phyloP scores from a whole-genome alignment of 2,888 invertebrate genomes.

The Ceraclea dissimilis region DNA sequence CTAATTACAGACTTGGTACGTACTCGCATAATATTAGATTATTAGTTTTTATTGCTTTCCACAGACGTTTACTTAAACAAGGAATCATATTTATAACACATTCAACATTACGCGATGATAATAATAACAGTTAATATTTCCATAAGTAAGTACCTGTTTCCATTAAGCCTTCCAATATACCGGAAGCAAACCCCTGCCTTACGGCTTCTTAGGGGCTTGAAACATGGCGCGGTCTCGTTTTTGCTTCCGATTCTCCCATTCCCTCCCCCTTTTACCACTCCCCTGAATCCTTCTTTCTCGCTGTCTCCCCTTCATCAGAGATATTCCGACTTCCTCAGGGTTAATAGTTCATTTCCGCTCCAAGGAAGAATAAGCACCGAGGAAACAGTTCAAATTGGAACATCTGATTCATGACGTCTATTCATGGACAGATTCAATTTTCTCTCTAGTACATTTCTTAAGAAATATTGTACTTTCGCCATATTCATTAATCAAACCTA shows the following conservation, averaged over 20 bases:
- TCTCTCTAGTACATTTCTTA: neutral
- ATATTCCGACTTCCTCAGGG: neutral
- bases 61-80: neutral
- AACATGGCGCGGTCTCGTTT: constrained; percentile 8
- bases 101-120: neutral
- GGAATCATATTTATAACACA: neutral
- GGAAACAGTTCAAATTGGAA: constrained; percentile 4
- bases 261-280: neutral
- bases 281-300: neutral
- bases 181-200: constrained; percentile 4
- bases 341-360: constrained; percentile 9
- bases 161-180: constrained; percentile 8
- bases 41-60: neutral
- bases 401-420: constrained; percentile 6
- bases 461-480: neutral
- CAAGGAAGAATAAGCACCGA: neutral
- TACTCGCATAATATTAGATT: too few relatives aligned
- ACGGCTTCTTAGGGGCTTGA: constrained; percentile 7
- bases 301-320: neutral
- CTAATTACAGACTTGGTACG: too few relatives aligned
- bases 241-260: neutral
- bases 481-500: neutral
- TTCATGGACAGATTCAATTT: constrained; percentile 4
- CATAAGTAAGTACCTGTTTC: constrained; percentile 1
- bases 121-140: neutral